These are phyloP conservation scores for Stercorarius parasiticus DNA, from an alignment of 2,113 vertebrate genomes.

Conservation along the genomic window DNA sequence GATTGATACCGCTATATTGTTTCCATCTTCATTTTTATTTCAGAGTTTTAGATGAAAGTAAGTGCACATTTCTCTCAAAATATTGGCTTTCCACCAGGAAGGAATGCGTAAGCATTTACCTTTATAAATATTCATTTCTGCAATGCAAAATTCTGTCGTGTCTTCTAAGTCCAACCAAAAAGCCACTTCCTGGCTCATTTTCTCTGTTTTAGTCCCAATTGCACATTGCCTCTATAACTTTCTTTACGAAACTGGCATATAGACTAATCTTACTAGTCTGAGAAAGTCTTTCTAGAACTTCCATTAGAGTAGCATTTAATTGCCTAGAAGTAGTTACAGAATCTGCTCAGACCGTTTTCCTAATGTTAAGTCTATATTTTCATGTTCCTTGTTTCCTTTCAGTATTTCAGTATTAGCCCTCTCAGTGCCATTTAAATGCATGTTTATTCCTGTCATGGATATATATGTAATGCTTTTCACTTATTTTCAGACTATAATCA, in stretches of 20 bases:
- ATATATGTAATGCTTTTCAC: not conserved
- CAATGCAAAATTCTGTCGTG: not conserved
- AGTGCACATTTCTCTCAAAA: not conserved
- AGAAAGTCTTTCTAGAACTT: not conserved
- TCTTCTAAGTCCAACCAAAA: not conserved
- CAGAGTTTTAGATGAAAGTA: not conserved
- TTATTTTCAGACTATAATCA: not conserved
- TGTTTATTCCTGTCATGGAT: not conserved
- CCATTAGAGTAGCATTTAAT: not conserved
- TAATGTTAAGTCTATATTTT: not conserved
- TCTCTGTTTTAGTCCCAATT: not conserved
- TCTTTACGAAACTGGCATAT: not conserved
- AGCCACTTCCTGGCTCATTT: not conserved
- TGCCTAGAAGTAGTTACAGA: not conserved
- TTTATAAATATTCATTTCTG: not conserved
- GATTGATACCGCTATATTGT: not conserved
- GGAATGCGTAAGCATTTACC: not conserved
- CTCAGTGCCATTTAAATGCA: not conserved
- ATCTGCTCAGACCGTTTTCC: not conserved
- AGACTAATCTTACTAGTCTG: not conserved
- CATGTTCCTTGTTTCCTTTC: not conserved
- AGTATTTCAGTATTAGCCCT: not conserved
- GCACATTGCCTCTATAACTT: not conserved
- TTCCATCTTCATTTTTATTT: constrained; percentile 3
- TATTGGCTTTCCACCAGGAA: not conserved